phyloP scores from a whole-genome alignment of 2,888 invertebrate species.

The Phyllotreta cruciferae region DNA sequence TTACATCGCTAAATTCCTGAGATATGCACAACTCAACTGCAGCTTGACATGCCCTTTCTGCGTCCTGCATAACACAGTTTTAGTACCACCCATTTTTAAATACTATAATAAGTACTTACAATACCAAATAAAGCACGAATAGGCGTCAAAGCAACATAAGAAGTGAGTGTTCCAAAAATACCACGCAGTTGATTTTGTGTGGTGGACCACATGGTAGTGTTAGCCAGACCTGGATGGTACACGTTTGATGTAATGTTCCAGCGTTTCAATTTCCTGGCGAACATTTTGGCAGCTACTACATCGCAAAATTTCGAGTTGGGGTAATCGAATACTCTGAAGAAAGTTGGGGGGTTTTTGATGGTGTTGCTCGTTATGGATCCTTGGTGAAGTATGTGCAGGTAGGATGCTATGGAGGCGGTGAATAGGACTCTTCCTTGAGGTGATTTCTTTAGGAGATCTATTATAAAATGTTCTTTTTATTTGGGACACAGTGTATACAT shows the following conservation, averaged over 20 bases:
- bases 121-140: too few relatives aligned
- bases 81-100: too few relatives aligned
- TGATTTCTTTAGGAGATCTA: constrained; percentile 4
- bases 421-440: not conserved
- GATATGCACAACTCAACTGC: too few relatives aligned
- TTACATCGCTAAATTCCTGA: too few relatives aligned
- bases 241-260: constrained; percentile 14
- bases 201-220: constrained; percentile 1
- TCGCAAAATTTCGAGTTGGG: constrained; percentile 15
- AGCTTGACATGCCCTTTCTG: too few relatives aligned
- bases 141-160: too few relatives aligned
- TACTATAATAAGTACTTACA: too few relatives aligned
- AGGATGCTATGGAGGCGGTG: not conserved
- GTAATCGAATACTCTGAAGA: constrained; percentile 3
- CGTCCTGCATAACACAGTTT: too few relatives aligned
- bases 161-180: too few relatives aligned
- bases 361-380: not conserved
- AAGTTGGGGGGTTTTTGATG: too few relatives aligned
- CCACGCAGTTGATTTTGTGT: too few relatives aligned
- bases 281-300: constrained; percentile 8
- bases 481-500: too few relatives aligned
- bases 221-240: constrained; percentile 15
- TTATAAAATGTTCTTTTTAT: not conserved
- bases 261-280: constrained; percentile 15
- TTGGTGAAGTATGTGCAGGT: not conserved